A percentile compares a stretch with the other conserved stretches of the same genome.
phyloP scores from a whole-genome alignment of 92 coral and sea anemone genomes.

The Heliopora coerulea region DNA sequence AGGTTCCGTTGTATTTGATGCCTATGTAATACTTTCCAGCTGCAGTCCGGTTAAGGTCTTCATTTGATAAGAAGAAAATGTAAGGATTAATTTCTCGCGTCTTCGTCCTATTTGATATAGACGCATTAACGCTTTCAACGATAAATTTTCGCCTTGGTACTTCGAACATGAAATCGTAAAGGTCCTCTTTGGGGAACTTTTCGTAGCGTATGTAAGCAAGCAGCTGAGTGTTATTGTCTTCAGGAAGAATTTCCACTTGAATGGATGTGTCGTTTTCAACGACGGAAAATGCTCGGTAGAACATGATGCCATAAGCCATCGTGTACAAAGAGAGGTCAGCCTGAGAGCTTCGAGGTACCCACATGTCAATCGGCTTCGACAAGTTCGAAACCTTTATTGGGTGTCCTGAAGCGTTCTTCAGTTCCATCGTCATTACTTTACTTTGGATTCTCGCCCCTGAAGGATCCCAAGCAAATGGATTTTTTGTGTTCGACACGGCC shows the following conservation, averaged over 20 bases:
- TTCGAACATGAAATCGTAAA: constrained; percentile 65
- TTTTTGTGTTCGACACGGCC: constrained; percentile 35
- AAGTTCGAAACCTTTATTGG: constrained; percentile 52
- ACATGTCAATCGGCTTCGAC: constrained; percentile 51
- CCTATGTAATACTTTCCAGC: constrained; percentile 51
- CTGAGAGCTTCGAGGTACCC: constrained; percentile 52
- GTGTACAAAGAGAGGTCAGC: constrained; percentile 28
- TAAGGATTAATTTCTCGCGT: constrained; percentile 44
- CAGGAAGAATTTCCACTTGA: constrained; percentile 61
- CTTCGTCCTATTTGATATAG: constrained; percentile 11
- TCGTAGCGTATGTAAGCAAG: constrained; percentile 52
- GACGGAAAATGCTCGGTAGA: constrained; percentile 54
- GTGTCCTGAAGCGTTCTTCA: constrained; percentile 57
- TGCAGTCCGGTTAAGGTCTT: constrained; percentile 59
- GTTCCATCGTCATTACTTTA: constrained; percentile 60
- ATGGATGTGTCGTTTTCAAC: constrained; percentile 58
- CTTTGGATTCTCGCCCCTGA: constrained; percentile 57
- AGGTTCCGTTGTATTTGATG: constrained; percentile 29
- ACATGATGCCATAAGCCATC: constrained; percentile 53
- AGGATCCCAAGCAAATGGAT: constrained; percentile 56
- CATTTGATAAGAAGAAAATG: constrained; percentile 70
- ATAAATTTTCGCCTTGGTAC: constrained; percentile 52
- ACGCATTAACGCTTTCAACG: constrained; percentile 33
- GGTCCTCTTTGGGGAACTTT: constrained; percentile 48
- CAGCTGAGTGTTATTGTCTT: constrained; percentile 55